Evolutionary conservation across 2,113 vertebrate species (phyloP).

Genomic region (Corythoichthys haematopterus): DNA sequence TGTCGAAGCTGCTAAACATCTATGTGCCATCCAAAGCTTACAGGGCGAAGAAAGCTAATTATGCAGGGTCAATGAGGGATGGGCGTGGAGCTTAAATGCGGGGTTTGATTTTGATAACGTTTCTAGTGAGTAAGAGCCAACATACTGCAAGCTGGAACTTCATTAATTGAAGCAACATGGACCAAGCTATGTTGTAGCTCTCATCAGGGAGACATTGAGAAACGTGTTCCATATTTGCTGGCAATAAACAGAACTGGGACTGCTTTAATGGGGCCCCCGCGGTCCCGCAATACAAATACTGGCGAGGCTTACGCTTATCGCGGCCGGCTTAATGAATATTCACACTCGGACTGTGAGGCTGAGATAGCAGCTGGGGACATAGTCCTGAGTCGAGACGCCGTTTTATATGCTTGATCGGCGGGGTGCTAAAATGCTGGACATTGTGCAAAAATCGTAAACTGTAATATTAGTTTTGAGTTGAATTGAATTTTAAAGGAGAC

Average conservation of each 20-base stretch:
- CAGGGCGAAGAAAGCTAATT: constrained; percentile 19
- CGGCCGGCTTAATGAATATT: constrained; percentile 61
- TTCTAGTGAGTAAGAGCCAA: neutral
- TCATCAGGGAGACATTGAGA: constrained; percentile 27
- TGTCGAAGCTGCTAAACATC: constrained; percentile 39
- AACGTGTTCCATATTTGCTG: constrained; percentile 27
- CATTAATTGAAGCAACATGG: constrained; percentile 14
- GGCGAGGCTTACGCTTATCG: constrained; percentile 41
- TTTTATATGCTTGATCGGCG: constrained; percentile 29
- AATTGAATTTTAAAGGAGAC: neutral
- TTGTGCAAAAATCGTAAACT: neutral
- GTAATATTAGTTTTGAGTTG: neutral
- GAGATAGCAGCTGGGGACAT: constrained; percentile 60
- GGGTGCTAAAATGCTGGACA: neutral
- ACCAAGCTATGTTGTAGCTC: constrained; percentile 8
- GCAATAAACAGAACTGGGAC: constrained; percentile 30
- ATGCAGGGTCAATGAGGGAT: neutral
- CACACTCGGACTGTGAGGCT: constrained; percentile 50
- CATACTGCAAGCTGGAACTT: neutral
- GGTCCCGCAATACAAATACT: constrained; percentile 41
- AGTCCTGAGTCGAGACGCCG: constrained; percentile 31
- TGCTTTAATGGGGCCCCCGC: constrained; percentile 30
- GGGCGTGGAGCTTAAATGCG: neutral
- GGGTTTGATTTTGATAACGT: neutral
- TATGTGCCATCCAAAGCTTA: constrained; percentile 36